A percentile compares a stretch with the other conserved stretches of the same genome.
phyloP scores from a whole-genome alignment of 2,113 vertebrate species.

The Alexandromys fortis region DNA sequence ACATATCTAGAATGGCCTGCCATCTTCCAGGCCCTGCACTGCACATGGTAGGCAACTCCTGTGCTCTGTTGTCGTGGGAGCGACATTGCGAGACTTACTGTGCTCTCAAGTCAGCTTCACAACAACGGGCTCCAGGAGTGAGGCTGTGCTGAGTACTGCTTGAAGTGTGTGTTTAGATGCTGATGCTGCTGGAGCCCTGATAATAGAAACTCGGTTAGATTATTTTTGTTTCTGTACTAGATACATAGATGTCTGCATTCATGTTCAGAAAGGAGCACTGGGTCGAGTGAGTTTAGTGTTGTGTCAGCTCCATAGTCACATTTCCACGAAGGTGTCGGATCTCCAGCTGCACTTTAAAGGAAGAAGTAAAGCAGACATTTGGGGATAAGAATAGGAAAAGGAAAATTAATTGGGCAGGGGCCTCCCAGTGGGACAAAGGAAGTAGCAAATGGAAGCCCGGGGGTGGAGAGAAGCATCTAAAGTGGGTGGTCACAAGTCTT shows the following conservation, averaged over 20 bases:
- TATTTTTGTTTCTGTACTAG: conserved; percentile 17
- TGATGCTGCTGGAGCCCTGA: conserved; percentile 26
- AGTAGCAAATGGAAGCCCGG: not conserved
- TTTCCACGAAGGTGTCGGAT: not conserved
- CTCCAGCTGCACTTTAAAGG: conserved; percentile 44
- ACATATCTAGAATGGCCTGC: not conserved
- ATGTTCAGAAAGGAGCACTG: conserved; percentile 16
- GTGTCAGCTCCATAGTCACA: not conserved
- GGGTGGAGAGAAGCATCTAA: not conserved
- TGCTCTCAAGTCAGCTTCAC: not conserved
- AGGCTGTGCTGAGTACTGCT: conserved; percentile 7
- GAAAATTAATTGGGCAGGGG: not conserved
- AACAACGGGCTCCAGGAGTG: not conserved
- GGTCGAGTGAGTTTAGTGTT: conserved; percentile 9
- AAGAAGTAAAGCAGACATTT: conserved; percentile 35
- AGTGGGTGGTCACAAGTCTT: not conserved
- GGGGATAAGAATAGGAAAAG: not conserved
- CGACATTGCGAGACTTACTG: not conserved
- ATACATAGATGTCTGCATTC: not conserved
- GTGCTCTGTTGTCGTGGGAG: not conserved
- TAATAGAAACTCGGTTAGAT: conserved; percentile 12
- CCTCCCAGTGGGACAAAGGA: not conserved
- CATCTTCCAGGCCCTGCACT: not conserved
- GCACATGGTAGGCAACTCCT: not conserved
- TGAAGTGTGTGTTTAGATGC: conserved; percentile 5